Evolutionary conservation across 2,888 invertebrate genomes (phyloP).

Genomic region (Morpho deidamia): DNA sequence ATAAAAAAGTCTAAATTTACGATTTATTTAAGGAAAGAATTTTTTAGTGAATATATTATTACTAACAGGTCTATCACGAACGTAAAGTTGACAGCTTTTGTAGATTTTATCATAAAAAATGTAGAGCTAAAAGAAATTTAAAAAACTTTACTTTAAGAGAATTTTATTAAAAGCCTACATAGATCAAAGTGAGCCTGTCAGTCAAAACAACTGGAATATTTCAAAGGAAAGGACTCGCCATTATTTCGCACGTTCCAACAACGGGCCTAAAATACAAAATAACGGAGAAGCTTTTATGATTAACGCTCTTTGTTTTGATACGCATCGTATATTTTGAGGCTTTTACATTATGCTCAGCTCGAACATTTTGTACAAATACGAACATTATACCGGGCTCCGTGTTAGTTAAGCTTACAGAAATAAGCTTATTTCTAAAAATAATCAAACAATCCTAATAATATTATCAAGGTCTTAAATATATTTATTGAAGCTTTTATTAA

Average conservation of each 20-base stretch:
- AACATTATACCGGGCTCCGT: neutral
- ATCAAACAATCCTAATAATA: neutral
- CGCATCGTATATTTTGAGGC: slow-evolving; percentile 15
- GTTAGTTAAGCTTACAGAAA: neutral
- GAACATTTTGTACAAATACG: neutral
- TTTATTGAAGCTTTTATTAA: too few species aligned
- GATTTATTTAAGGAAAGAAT: too few species aligned
- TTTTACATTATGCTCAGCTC: slow-evolving; percentile 12
- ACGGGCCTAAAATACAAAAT: slow-evolving; percentile 6
- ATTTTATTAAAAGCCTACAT: slow-evolving; percentile 1
- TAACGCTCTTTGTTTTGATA: slow-evolving; percentile 20
- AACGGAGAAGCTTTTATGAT: slow-evolving; percentile 21
- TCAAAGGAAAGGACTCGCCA: neutral
- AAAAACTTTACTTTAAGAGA: too few species aligned
- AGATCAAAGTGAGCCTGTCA: neutral
- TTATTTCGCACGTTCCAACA: slow-evolving; percentile 11
- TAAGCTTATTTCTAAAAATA: neutral
- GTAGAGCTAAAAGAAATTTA: too few species aligned
- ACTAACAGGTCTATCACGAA: too few species aligned
- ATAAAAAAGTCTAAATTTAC: too few species aligned
- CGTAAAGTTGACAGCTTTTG: too few species aligned
- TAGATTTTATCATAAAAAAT: too few species aligned
- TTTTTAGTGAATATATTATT: too few species aligned
- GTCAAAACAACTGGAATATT: neutral
- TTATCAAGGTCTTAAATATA: too few species aligned